A percentile compares a stretch with the other conserved stretches of the same genome.
phyloP scores from a whole-genome alignment of 2,888 invertebrate genomes.

The Xanthorhoe spadicearia region DNA sequence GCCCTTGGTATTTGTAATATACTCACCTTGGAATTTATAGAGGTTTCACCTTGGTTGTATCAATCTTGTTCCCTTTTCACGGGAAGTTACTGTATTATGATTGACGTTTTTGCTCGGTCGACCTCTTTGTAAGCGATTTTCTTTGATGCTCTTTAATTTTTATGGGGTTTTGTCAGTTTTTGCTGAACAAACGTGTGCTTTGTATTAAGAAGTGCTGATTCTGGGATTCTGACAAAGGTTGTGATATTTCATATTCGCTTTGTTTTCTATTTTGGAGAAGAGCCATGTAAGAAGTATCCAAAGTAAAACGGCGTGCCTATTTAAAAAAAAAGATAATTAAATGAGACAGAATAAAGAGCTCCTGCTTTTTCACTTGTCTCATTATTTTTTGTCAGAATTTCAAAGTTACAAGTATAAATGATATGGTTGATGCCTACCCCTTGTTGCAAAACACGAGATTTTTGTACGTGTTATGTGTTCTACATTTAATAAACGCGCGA shows the following conservation, averaged over 20 bases:
- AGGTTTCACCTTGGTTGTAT: slow-evolving; percentile 36
- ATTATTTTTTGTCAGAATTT: too few relatives aligned
- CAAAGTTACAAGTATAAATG: too few relatives aligned
- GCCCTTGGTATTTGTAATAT: slow-evolving; percentile 29
- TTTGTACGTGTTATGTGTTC: too few relatives aligned
- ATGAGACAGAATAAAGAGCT: too few relatives aligned
- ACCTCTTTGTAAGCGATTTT: not conserved
- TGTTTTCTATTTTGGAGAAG: not conserved
- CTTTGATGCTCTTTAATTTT: not conserved
- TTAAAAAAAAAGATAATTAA: too few relatives aligned
- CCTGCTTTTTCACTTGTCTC: too few relatives aligned
- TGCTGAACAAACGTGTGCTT: not conserved
- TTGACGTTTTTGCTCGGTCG: slow-evolving; percentile 1
- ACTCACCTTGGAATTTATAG: slow-evolving; percentile 36
- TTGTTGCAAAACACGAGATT: too few relatives aligned
- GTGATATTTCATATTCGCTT: not conserved
- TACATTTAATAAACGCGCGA: not conserved
- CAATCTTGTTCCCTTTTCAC: slow-evolving; percentile 16
- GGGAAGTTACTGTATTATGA: slow-evolving; percentile 6
- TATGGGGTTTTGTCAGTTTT: not conserved
- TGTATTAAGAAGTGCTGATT: not conserved
- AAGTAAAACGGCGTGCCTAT: too few relatives aligned
- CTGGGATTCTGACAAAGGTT: not conserved
- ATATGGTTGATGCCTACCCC: too few relatives aligned
- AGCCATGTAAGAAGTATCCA: too few relatives aligned